Conservation (phyloP, 2,797 vertebrate species). For the Lemur catta region DNA sequence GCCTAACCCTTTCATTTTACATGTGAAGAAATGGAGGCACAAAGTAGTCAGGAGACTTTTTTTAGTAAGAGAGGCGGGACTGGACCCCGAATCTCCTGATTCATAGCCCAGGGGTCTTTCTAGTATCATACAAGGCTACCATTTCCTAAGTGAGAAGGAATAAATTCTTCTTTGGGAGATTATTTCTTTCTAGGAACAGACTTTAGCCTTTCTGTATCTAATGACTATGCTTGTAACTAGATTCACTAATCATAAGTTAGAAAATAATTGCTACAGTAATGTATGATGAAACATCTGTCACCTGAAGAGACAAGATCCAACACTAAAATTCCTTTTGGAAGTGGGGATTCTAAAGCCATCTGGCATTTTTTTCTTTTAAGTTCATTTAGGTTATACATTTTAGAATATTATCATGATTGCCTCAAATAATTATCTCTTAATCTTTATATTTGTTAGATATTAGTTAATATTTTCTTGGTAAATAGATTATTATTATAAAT, state of each 20-base stretch:
- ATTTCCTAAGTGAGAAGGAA: background rate
- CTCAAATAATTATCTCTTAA: constrained; percentile 45
- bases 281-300: constrained; percentile 16
- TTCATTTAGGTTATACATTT: constrained; percentile 39
- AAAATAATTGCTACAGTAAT: constrained; percentile 24
- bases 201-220: constrained; percentile 17
- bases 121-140: background rate
- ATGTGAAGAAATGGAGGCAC: background rate
- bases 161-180: background rate
- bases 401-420: background rate
- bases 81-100: background rate
- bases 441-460: background rate
- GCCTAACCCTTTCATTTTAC: background rate
- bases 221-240: background rate
- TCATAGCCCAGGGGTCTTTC: background rate
- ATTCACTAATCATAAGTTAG: background rate
- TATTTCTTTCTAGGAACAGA: background rate
- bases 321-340: constrained; percentile 44
- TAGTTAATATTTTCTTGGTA: constrained; percentile 28
- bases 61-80: background rate
- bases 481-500: constrained; percentile 4
- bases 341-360: constrained; percentile 47
- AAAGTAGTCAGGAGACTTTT: background rate
- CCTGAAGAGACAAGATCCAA: background rate
- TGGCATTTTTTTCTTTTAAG: constrained; percentile 14